Conservation (phyloP, 2,113 vertebrate species). For the Nestor notabilis region DNA sequence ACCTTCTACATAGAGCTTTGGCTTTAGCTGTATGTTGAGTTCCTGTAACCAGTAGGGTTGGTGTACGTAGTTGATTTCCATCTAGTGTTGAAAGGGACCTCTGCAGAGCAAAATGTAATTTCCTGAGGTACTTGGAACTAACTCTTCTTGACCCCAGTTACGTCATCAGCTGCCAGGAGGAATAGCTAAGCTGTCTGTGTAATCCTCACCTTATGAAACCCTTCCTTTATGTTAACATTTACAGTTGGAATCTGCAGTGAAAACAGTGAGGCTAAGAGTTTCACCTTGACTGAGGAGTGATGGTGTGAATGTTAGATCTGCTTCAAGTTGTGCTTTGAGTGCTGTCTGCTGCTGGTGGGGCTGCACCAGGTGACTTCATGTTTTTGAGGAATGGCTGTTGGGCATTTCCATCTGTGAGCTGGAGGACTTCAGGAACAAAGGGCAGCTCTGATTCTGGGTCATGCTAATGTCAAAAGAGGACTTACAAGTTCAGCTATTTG, state of each 20-base stretch:
- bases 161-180: background rate
- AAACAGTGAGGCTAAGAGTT: background rate
- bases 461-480: background rate
- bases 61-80: background rate
- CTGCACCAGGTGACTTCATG: background rate
- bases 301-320: background rate
- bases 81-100: background rate
- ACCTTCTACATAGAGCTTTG: background rate
- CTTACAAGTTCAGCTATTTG: background rate
- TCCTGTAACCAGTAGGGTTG: background rate
- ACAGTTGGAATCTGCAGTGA: background rate
- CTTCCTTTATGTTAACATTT: background rate
- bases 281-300: background rate
- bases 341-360: background rate
- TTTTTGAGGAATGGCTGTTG: background rate
- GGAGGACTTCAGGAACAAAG: background rate
- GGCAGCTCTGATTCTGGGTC: background rate
- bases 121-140: background rate
- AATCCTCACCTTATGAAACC: background rate
- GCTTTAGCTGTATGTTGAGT: background rate
- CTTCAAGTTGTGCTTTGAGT: background rate
- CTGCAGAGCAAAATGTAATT: background rate
- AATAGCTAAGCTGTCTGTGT: background rate
- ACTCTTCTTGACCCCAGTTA: background rate
- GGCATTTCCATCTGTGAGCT: background rate